Evolutionary conservation across 2,888 invertebrate genomes (phyloP), one percentile per base, ranked within the genome.

Genomic region (Aricia artaxerxes): DNA sequence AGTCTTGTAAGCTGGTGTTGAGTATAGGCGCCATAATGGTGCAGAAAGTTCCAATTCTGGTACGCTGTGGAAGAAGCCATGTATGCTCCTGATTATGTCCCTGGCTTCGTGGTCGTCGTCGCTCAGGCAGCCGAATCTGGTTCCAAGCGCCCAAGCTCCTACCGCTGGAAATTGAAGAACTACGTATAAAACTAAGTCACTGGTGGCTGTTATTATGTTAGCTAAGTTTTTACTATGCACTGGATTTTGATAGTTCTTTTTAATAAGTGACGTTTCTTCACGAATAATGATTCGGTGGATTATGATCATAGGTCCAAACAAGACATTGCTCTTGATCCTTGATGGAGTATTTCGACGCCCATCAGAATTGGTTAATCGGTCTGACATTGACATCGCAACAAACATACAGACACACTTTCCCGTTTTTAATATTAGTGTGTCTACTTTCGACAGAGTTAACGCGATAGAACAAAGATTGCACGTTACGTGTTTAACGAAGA

Each of bases 61-160:
- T 31, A 97, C 97, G 83, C 97, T 96, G 93, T 97, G 96, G 86
- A 97, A 97, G 90, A 97, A 97, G 9, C 93, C 93, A 87, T 97
- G 97, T 83, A 97, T 97, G 82, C 96, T 96, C 86, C 96, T 95
- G 81, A 98, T 97, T 87, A 98, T 97, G 86, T 96, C 95, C 87
- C 96, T 96, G 0, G 97, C 96, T 85, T 97, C 96, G 0, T 96
- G 95, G 80, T 97, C 97, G 76, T 96, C 96, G 24, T 95, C 95
- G 80, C 95, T 94, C 75, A 97, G 88, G 89, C 97, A 97, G 38
- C 97, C 97, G 78, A 98, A 91, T 83, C 98, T 95, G 40, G 96
- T 96, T 85, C 98, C 97, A 85, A 98, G 92, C 4, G 98, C 97
- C 86, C 98, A 97, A 83, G 96, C 95, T 31, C 97, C 97, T 2